A percentile compares a stretch with the other conserved stretches of the same genome.
Evolutionary conservation across 2,113 vertebrate species (phyloP).

Genomic region (Ciconia maguari): DNA sequence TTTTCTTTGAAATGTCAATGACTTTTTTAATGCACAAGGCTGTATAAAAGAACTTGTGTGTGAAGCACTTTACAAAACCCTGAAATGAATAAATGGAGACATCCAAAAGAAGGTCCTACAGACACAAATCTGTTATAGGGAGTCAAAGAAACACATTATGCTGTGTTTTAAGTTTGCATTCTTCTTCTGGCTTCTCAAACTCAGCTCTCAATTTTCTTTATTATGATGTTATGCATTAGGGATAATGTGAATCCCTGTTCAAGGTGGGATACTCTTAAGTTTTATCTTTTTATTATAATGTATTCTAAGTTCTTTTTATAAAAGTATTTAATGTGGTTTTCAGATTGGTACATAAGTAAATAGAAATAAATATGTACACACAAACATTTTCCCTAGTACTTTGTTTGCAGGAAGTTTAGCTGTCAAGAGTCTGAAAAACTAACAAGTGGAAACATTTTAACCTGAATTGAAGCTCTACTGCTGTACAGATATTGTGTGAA

Average conservation of each 20-base stretch:
- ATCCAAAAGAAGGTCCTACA: neutral
- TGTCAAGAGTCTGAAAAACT: neutral
- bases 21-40: neutral
- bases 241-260: neutral
- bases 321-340: neutral
- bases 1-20: neutral
- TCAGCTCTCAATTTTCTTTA: neutral
- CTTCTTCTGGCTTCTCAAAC: neutral
- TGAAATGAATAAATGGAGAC: neutral
- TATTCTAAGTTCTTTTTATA: neutral
- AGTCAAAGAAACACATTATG: neutral
- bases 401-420: neutral
- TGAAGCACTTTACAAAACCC: neutral
- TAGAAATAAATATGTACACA: neutral
- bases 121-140: neutral
- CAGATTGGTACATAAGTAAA: neutral
- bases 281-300: neutral
- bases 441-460: neutral
- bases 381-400: neutral
- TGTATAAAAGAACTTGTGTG: neutral
- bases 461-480: neutral
- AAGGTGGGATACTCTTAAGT: neutral
- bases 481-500: neutral
- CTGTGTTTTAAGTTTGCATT: neutral
- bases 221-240: neutral